Base-by-base conservation (phyloP, 2,888 invertebrate species). In the Prosopocoilus inquinatus region DNA sequence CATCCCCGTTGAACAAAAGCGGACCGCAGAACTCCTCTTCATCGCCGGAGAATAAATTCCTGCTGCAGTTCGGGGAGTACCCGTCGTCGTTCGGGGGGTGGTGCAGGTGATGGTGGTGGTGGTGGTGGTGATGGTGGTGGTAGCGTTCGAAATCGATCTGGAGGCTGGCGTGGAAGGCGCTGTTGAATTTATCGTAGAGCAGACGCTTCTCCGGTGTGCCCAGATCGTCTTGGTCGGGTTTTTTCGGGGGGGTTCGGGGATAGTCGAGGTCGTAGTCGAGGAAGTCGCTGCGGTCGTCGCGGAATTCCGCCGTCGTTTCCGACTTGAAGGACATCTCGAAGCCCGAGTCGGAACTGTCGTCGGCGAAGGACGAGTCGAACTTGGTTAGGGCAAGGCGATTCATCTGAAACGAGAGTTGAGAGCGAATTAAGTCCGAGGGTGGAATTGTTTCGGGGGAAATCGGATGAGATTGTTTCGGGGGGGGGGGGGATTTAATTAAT, bases 331-430 rank as follows among this genome's bases (percentile, higher is more conserved):
- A 86, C 64, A 87, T 84, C 66, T 90, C 90, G 70, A 89, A 86
- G 46, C 91, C 91, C 0, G 90, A 91, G 70, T 91, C 91, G 53
- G 86, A 88, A 60, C 90, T 90, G 72, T 82, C 80, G 48, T 82
- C 81, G 64, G 80, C 74, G 38, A 51, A 58, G 45, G 53, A 57
- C 49, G 49, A 34, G 4, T 56, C 56, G 43, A 52, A 52, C 20
- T 46, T 47, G 15, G 51, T 56, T 3, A 48, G 45, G 15, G 12
- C 13, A 20, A 32, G 16, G 11, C 45, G 55, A 8, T 34, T 48
- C 56, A 56, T 56, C 56, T 56, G 48, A 38, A 56, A 56, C 9
- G 38, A 44, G 32, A 16, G 33, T 33, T 11, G 13, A 35, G 13
- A n/a, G 4, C 8, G 9, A 36, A 36, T 9, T 11, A 32, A 41